phyloP scores from a whole-genome alignment of 2,113 vertebrate genomes.

The Microcebus lehilahytsara region DNA sequence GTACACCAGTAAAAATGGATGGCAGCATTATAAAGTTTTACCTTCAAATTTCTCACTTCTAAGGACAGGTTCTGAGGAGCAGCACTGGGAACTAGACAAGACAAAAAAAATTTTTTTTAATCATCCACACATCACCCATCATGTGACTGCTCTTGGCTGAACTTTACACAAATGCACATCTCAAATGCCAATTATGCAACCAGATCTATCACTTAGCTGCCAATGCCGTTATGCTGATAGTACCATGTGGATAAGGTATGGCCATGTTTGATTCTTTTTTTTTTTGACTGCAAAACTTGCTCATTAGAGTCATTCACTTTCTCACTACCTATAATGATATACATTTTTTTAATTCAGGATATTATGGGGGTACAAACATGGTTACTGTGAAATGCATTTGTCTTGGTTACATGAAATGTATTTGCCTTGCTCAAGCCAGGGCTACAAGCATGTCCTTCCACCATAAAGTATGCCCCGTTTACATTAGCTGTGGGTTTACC shows the following conservation, averaged over 20 bases:
- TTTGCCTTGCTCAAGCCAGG: too few species aligned
- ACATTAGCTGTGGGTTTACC: too few species aligned
- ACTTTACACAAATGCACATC: background rate
- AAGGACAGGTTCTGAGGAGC: conserved; percentile 95
- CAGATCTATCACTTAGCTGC: background rate
- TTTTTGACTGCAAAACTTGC: too few species aligned
- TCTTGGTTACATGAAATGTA: too few species aligned
- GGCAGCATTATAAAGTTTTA: conserved; percentile 77
- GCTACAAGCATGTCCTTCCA: too few species aligned
- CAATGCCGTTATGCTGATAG: background rate
- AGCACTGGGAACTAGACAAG: conserved; percentile 91
- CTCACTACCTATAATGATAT: too few species aligned
- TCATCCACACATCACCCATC: background rate
- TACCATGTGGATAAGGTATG: background rate
- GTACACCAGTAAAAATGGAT: background rate
- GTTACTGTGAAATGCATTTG: too few species aligned
- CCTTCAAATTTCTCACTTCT: conserved; percentile 98
- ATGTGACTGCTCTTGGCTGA: background rate
- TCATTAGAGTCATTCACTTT: too few species aligned
- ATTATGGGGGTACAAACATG: too few species aligned
- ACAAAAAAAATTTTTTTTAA: background rate
- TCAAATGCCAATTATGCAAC: background rate
- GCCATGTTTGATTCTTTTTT: background rate
- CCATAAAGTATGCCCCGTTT: too few species aligned
- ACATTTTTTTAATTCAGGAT: too few species aligned